Percentiles rank a stretch among this genome's conserved stretches.
Conservation (phyloP, 2,113 vertebrate genomes). For the Percina caprodes region DNA sequence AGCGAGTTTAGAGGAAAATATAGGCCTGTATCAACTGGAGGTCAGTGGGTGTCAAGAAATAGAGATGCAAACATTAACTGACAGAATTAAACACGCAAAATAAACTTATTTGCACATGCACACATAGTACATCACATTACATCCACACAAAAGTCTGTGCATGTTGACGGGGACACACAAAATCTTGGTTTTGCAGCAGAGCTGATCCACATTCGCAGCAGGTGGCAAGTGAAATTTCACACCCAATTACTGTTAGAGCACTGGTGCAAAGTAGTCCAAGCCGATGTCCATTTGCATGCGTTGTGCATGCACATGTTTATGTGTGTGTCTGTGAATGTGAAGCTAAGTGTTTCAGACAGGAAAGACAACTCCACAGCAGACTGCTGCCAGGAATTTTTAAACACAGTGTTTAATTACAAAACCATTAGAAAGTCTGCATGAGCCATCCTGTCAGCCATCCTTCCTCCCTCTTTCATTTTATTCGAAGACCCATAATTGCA, state of each 20-base stretch:
- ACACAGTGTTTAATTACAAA: conserved; percentile 52
- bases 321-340: conserved; percentile 5
- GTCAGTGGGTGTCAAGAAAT: conserved; percentile 21
- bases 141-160: neutral
- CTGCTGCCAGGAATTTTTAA: conserved; percentile 35
- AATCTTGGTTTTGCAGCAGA: conserved; percentile 3
- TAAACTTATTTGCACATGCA: conserved; percentile 13
- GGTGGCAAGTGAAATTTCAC: conserved; percentile 57
- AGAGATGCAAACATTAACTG: conserved; percentile 1
- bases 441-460: conserved; percentile 50
- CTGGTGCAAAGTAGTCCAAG: neutral
- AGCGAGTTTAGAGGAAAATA: conserved; percentile 22
- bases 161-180: neutral
- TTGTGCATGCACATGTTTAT: neutral
- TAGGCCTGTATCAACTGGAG: conserved; percentile 3
- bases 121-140: neutral
- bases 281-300: neutral
- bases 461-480: conserved; percentile 36
- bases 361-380: conserved; percentile 23
- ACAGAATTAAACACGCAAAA: neutral
- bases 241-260: conserved; percentile 47
- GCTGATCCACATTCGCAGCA: conserved; percentile 42
- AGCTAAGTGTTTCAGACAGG: conserved; percentile 9
- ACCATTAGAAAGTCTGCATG: conserved; percentile 45
- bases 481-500: conserved; percentile 39